These are phyloP conservation scores for Xenentodon cancila DNA, from an alignment of 2,797 vertebrate species.

Conservation along the genomic window DNA sequence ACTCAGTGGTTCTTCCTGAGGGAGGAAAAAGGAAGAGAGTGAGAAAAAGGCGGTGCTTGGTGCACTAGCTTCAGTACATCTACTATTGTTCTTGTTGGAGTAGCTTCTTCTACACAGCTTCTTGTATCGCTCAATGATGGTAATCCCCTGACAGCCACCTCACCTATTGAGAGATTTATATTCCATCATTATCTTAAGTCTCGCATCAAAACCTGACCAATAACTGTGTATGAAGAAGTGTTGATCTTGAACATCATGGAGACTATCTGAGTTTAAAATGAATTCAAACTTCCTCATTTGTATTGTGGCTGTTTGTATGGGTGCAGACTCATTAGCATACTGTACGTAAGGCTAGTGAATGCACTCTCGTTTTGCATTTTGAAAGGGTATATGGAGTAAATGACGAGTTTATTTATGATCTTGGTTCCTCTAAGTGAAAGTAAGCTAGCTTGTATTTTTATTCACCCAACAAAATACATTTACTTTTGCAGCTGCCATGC, in stretches of 20 bases:
- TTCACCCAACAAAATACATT: no score
- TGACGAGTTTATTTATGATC: background rate
- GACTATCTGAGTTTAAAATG: background rate
- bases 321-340: background rate
- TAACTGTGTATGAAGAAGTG: background rate
- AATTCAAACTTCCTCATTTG: background rate
- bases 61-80: slow-evolving; percentile 1
- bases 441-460: no score
- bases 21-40: slow-evolving; percentile 41
- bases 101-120: slow-evolving; percentile 11
- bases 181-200: slow-evolving; percentile 52
- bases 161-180: slow-evolving; percentile 16
- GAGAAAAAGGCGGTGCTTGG: slow-evolving; percentile 12
- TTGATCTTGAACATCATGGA: background rate
- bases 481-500: no score
- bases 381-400: background rate
- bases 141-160: slow-evolving; percentile 32
- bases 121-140: slow-evolving; percentile 33
- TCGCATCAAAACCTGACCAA: background rate
- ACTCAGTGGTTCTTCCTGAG: slow-evolving; percentile 64
- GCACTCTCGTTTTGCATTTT: background rate
- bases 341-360: background rate
- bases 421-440: background rate
- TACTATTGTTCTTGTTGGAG: slow-evolving; percentile 26
- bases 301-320: background rate